These are phyloP conservation scores for Rhagonycha fulva DNA, from an alignment of 2,888 invertebrate genomes.

Conservation along the genomic window DNA sequence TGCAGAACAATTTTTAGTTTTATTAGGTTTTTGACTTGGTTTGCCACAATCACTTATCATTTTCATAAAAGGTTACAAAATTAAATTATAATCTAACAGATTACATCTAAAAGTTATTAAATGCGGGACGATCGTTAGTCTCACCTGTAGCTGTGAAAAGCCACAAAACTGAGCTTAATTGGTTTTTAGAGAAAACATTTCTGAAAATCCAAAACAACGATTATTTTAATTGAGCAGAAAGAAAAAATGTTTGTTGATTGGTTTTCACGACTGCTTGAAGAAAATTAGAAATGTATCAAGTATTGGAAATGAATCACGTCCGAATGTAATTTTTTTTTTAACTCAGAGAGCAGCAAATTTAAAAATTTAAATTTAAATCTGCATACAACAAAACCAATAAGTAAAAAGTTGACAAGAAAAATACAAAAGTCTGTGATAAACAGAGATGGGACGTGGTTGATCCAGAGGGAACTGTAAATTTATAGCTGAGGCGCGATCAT, in stretches of 20 bases:
- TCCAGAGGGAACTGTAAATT: slow-evolving; percentile 44
- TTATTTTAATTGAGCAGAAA: not conserved
- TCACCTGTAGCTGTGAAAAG: not conserved
- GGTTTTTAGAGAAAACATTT: not conserved
- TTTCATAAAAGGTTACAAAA: not conserved
- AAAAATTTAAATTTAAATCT: slow-evolving; percentile 2
- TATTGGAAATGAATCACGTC: not conserved
- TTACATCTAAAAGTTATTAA: not conserved
- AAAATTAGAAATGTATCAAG: not conserved
- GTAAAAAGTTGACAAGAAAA: slow-evolving; percentile 34
- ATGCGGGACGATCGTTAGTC: not conserved
- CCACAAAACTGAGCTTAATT: not conserved
- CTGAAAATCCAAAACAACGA: too few species aligned
- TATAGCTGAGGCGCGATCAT: slow-evolving; percentile 47
- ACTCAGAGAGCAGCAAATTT: not conserved
- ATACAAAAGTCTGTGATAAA: slow-evolving; percentile 47
- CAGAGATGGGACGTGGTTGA: slow-evolving; percentile 51
- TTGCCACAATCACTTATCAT: not conserved
- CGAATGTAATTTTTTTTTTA: not conserved
- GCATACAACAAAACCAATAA: slow-evolving; percentile 6
- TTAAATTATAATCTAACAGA: not conserved
- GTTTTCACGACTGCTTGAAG: not conserved
- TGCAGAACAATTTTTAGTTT: not conserved
- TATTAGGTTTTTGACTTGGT: not conserved
- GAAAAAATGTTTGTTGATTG: not conserved